phyloP scores from a whole-genome alignment of 2,113 vertebrate genomes.

The Sceloporus tristichus region DNA sequence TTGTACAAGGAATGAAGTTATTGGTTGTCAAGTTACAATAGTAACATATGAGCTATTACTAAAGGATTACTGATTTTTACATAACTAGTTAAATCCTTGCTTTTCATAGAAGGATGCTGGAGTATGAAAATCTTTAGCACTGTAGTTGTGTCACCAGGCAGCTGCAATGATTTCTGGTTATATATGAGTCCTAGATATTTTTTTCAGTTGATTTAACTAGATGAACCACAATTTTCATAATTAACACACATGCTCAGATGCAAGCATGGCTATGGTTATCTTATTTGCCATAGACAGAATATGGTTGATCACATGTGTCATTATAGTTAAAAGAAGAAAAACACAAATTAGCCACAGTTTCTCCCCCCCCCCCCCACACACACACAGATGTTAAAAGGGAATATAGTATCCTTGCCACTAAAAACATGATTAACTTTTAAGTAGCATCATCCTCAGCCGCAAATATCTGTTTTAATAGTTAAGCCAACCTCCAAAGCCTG shows the following conservation, averaged over 20 bases:
- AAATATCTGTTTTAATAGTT: conserved; percentile 5
- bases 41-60: no score
- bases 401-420: neutral
- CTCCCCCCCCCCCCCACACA: no score
- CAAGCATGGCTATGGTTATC: neutral
- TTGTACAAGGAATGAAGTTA: no score
- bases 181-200: no score
- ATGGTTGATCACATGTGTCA: neutral
- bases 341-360: neutral
- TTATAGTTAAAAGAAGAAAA: neutral
- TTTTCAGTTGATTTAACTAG: neutral
- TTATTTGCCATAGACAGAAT: neutral
- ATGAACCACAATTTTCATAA: neutral
- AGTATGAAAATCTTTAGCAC: no score
- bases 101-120: no score
- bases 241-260: neutral
- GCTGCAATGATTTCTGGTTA: no score
- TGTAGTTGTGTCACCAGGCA: no score
- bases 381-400: neutral
- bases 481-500: neutral
- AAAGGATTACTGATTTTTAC: no score
- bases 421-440: neutral
- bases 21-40: no score
- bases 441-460: neutral
- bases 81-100: no score